A percentile compares a stretch with the other conserved stretches of the same genome.
Evolutionary conservation across 2,797 vertebrate genomes (phyloP).

Genomic region (Falco rusticolus): DNA sequence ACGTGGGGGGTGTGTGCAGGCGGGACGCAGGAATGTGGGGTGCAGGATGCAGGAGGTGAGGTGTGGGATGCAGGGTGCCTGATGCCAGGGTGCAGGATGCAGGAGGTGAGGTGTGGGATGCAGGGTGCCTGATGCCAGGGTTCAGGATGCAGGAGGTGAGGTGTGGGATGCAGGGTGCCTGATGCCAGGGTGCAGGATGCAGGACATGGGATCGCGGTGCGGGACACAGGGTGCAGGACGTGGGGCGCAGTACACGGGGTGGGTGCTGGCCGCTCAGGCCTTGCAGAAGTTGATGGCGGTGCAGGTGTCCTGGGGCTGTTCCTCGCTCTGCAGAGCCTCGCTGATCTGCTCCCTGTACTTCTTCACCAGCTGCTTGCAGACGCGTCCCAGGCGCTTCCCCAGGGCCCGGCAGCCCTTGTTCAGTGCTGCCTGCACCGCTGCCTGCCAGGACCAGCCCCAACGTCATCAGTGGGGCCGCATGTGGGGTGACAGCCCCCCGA

Average conservation of each 20-base stretch:
- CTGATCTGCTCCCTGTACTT: neutral
- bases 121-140: neutral
- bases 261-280: neutral
- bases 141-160: neutral
- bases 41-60: neutral
- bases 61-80: neutral
- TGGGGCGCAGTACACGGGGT: no score
- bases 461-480: no score
- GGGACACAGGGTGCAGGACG: neutral
- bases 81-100: neutral
- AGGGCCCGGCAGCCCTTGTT: rapidly evolving
- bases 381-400: rapidly evolving
- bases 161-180: no score
- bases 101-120: neutral
- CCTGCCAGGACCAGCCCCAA: neutral
- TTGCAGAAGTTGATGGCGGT: neutral
- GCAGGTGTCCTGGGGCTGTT: neutral
- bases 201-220: neutral
- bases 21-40: neutral
- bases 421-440: rapidly evolving
- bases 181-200: neutral
- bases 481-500: no score
- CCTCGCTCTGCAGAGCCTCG: neutral
- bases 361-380: neutral
- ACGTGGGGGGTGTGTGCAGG: no score